These are phyloP conservation scores for Takifugu flavidus DNA, from an alignment of 2,113 vertebrate species.

Conservation along the genomic window DNA sequence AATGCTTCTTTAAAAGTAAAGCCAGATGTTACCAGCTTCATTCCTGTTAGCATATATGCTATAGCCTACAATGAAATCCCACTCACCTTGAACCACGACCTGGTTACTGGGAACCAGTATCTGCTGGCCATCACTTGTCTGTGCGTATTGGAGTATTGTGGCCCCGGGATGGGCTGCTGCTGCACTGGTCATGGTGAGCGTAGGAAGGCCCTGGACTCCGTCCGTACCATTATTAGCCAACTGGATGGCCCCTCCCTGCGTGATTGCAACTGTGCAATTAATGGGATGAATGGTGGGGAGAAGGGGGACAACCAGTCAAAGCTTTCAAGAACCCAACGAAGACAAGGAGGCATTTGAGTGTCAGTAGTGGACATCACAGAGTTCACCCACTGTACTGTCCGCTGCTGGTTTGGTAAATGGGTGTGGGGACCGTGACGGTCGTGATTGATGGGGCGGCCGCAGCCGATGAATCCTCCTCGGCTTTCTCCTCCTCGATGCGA, in stretches of 20 bases:
- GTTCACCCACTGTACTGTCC: slow-evolving; percentile 88
- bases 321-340: not conserved
- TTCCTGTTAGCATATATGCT: not conserved
- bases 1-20: not conserved
- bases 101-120: slow-evolving; percentile 98
- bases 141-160: slow-evolving; percentile 97
- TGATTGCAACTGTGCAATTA: slow-evolving; percentile 87
- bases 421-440: slow-evolving; percentile 94
- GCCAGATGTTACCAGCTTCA: not conserved
- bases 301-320: not conserved
- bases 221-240: slow-evolving; percentile 96
- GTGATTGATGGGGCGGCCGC: slow-evolving; percentile 83
- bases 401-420: slow-evolving; percentile 98
- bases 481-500: slow-evolving; percentile 96
- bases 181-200: slow-evolving; percentile 89
- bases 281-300: not conserved
- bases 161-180: slow-evolving; percentile 87
- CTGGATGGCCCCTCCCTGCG: slow-evolving; percentile 96
- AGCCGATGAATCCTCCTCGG: slow-evolving; percentile 84
- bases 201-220: slow-evolving; percentile 93
- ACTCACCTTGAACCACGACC: slow-evolving; percentile 95
- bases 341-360: not conserved
- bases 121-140: slow-evolving; percentile 96
- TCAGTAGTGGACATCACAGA: not conserved
- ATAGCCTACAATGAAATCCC: not conserved